These are phyloP conservation scores for Arizona elegans DNA, from an alignment of 2,113 vertebrate species.

Conservation along the genomic window DNA sequence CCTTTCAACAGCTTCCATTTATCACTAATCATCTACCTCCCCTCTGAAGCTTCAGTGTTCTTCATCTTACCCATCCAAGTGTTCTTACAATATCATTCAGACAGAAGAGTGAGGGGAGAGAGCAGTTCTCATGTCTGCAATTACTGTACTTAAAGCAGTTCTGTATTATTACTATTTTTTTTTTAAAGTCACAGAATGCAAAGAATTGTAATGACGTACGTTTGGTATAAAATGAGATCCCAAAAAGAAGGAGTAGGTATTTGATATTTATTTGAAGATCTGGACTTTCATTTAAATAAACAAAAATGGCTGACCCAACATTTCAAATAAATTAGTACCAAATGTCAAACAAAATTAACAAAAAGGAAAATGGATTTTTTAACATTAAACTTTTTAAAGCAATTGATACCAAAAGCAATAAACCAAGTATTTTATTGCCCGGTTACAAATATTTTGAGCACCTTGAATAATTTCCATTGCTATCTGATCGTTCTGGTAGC, in stretches of 20 bases:
- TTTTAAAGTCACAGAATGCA: neutral
- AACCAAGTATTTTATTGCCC: neutral
- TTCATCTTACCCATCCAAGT: neutral
- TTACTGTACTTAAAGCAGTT: neutral
- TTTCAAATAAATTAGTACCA: constrained; percentile 1
- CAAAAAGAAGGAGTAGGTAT: neutral
- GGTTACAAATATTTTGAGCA: neutral
- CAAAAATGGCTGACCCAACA: neutral
- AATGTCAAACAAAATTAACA: neutral
- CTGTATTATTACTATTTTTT: neutral
- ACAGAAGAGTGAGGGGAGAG: neutral
- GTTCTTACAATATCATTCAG: neutral
- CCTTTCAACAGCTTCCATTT: neutral
- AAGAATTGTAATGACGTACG: neutral
- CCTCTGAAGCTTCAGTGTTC: neutral
- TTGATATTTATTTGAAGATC: constrained; percentile 4
- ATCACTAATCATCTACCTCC: neutral
- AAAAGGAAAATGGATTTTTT: neutral
- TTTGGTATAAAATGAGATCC: neutral
- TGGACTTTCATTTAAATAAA: neutral
- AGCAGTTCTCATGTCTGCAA: neutral
- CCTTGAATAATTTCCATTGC: neutral
- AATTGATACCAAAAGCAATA: neutral
- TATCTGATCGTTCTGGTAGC: neutral
- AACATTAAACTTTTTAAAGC: neutral